Conservation (phyloP, 2,888 invertebrate genomes). For the Meganola albula region DNA sequence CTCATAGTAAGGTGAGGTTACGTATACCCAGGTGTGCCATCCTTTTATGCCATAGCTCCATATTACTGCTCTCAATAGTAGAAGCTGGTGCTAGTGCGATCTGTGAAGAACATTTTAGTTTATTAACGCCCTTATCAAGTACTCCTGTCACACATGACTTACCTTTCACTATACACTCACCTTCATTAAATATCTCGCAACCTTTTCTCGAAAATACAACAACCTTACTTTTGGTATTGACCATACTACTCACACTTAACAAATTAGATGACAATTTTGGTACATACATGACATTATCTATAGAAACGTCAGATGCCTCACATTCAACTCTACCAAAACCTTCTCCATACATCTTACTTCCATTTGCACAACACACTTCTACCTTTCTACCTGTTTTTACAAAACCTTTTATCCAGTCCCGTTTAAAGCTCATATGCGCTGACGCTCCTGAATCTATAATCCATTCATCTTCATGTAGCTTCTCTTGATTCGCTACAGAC, state of each 20-base stretch:
- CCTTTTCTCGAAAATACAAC: constrained; percentile 1
- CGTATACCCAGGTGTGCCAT: constrained; percentile 1
- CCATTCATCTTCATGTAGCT: not conserved
- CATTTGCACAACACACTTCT: not conserved
- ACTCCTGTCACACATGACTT: not conserved
- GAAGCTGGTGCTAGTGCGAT: not conserved
- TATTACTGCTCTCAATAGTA: not conserved
- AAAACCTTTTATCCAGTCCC: not conserved
- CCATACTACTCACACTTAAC: not conserved
- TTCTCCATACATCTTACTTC: constrained; percentile 1
- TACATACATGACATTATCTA: too few species aligned
- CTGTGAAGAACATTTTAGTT: not conserved
- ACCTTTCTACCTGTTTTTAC: not conserved
- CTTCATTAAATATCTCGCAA: not conserved
- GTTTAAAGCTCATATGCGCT: not conserved
- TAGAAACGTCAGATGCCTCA: not conserved
- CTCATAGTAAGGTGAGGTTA: not conserved
- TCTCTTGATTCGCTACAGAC: not conserved
- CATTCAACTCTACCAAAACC: not conserved
- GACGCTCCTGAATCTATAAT: constrained; percentile 1
- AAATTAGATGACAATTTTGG: too few species aligned
- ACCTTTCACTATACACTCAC: not conserved
- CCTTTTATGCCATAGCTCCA: not conserved
- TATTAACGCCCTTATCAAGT: not conserved
- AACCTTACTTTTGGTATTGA: not conserved